Evolutionary conservation across 2,888 invertebrate species (phyloP).

Genomic region (Tiliacea citrago): DNA sequence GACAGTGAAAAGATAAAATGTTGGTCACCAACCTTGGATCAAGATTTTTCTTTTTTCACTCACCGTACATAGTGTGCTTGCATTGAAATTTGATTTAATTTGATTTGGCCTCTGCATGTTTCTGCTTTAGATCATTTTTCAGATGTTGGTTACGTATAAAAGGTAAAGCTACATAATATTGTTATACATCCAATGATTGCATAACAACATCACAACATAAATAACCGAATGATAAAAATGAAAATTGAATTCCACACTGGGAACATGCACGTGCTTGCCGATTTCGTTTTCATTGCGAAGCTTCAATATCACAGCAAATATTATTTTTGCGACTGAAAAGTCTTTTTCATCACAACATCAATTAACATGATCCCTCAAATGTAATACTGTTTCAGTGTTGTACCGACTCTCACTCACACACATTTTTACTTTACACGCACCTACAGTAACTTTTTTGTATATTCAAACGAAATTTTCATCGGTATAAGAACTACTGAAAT

Average conservation of each 20-base stretch:
- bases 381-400: constrained; percentile 67
- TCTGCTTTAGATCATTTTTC: constrained; percentile 69
- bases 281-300: constrained; percentile 74
- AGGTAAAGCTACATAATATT: constrained; percentile 60
- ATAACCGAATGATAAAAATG: constrained; percentile 62
- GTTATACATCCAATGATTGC: constrained; percentile 59
- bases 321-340: constrained; percentile 68
- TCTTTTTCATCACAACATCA: constrained; percentile 67
- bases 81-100: constrained; percentile 70
- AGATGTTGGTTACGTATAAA: constrained; percentile 60
- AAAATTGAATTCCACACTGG: constrained; percentile 68
- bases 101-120: constrained; percentile 78
- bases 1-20: constrained; percentile 72
- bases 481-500: constrained; percentile 43
- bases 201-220: constrained; percentile 64
- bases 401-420: constrained; percentile 67
- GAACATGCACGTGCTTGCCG: constrained; percentile 80
- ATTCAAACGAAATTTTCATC: constrained; percentile 46
- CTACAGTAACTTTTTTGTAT: constrained; percentile 57
- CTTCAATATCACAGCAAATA: constrained; percentile 76
- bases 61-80: constrained; percentile 80
- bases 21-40: constrained; percentile 28
- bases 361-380: constrained; percentile 63
- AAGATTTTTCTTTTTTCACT: constrained; percentile 73
- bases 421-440: constrained; percentile 73